Evolutionary conservation across 1,140 invertebrate species (phyloP).

Genomic region (Ooceraea biroi): DNA sequence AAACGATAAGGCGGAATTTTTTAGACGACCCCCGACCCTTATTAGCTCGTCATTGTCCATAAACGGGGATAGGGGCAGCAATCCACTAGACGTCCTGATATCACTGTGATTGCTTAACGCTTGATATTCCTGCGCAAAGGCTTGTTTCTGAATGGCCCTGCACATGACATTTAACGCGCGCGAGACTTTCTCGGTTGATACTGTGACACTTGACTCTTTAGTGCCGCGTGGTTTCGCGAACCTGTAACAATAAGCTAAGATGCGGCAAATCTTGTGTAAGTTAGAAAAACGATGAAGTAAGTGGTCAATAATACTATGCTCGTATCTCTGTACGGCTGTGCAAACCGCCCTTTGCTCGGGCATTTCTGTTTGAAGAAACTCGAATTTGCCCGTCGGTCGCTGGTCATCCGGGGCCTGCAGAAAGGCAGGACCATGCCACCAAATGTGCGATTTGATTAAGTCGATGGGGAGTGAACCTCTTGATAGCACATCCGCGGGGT

Average conservation of each 20-base stretch:
- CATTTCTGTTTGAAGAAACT: conserved; percentile 40
- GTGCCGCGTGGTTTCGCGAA: no score
- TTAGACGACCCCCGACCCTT: not conserved
- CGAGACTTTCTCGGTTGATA: not conserved
- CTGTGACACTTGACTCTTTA: conserved; percentile 15
- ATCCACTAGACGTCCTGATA: not conserved
- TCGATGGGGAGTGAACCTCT: conserved; percentile 69
- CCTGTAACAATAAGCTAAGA: conserved; percentile 65
- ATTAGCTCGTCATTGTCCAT: not conserved
- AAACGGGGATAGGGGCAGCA: not conserved
- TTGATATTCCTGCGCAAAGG: not conserved
- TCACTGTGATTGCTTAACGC: not conserved
- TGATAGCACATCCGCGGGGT: conserved; percentile 84
- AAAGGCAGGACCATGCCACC: not conserved
- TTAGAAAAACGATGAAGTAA: no score
- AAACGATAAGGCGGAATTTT: no score
- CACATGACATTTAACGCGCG: not conserved
- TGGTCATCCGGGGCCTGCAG: conserved; percentile 9
- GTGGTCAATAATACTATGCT: no score
- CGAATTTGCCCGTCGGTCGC: not conserved
- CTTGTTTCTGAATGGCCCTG: not conserved
- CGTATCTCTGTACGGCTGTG: no score
- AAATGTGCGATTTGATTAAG: not conserved
- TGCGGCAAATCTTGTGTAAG: conserved; percentile 43
- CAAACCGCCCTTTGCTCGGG: not conserved